Percentiles rank a stretch among this genome's conserved stretches.
phyloP scores from a whole-genome alignment of 2,113 vertebrate genomes.

The Ctenomys sociabilis region DNA sequence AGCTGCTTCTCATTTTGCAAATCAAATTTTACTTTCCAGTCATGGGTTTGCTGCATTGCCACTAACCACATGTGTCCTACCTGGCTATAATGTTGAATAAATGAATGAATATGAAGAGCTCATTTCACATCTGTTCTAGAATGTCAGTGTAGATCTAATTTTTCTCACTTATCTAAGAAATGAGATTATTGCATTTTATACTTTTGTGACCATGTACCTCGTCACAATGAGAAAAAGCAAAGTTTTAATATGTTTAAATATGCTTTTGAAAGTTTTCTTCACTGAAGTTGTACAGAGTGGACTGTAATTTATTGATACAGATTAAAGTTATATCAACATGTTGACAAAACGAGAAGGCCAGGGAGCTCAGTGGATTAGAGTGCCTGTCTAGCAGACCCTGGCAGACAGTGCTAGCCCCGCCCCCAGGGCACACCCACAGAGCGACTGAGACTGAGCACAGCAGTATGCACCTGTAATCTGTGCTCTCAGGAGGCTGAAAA shows the following conservation, averaged over 20 bases:
- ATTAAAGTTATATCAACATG: background rate
- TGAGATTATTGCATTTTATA: background rate
- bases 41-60: background rate
- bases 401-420: too few relatives aligned
- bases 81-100: background rate
- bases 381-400: too few relatives aligned
- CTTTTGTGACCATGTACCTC: background rate
- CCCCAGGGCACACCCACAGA: too few relatives aligned
- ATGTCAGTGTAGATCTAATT: background rate
- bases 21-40: background rate
- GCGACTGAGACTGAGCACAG: too few relatives aligned
- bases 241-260: background rate
- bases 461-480: too few relatives aligned
- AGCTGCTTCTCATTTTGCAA: conserved; percentile 15
- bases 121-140: background rate
- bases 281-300: background rate
- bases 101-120: background rate
- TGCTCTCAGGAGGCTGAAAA: too few relatives aligned
- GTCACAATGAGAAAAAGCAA: background rate
- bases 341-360: background rate
- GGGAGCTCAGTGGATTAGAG: too few relatives aligned
- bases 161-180: background rate
- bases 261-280: background rate
- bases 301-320: background rate
- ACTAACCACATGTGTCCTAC: background rate